Percentiles rank a stretch among this genome's conserved stretches.
These are phyloP conservation scores for Lutraria lutraria DNA, from an alignment of 2,888 invertebrate species.

Conservation along the genomic window DNA sequence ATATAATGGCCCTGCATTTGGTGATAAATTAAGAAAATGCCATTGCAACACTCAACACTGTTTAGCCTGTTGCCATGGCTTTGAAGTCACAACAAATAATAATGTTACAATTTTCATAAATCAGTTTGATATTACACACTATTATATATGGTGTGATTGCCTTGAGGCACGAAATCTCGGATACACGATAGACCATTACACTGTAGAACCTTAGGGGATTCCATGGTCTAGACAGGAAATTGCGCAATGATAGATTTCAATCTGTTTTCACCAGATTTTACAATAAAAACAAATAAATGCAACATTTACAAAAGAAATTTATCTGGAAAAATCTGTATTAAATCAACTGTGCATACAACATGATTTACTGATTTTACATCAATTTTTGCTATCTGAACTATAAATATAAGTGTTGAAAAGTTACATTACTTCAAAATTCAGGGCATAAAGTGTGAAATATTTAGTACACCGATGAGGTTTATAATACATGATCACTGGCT, in stretches of 20 bases:
- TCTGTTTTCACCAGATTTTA: background rate
- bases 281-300: background rate
- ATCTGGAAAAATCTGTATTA: constrained; percentile 12
- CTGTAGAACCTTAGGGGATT: background rate
- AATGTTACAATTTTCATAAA: constrained; percentile 9
- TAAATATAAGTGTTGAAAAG: background rate
- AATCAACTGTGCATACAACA: background rate
- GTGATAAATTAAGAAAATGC: too few species aligned
- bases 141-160: background rate
- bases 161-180: background rate
- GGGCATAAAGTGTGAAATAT: too few species aligned
- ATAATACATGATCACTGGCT: too few species aligned
- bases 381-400: background rate
- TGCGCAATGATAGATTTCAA: background rate
- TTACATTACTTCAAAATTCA: too few species aligned
- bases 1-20: too few species aligned
- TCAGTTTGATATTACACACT: background rate
- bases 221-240: constrained; percentile 10
- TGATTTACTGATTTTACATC: too few species aligned
- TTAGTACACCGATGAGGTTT: too few species aligned
- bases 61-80: background rate
- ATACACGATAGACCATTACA: background rate
- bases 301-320: constrained; percentile 7
- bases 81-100: constrained; percentile 17
- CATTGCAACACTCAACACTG: background rate